These are phyloP conservation scores for Cephus pulcher DNA, from an alignment of 2,888 invertebrate genomes.

Conservation along the genomic window DNA sequence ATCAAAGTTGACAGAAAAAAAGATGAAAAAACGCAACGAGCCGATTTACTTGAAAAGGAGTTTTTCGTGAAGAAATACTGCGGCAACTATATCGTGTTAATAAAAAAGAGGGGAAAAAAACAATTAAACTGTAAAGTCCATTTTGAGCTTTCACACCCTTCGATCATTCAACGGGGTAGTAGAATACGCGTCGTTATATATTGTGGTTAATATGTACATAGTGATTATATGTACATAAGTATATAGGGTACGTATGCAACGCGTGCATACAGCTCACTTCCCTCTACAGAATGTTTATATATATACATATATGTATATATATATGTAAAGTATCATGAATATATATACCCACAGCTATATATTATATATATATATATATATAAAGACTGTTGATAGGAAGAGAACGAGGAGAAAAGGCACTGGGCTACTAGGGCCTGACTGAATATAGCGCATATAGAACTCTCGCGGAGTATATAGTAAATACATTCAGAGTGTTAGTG, in stretches of 20 bases:
- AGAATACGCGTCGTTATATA: not conserved
- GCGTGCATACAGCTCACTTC: not conserved
- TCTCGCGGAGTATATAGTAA: slow-evolving; percentile 11
- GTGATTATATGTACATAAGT: not conserved
- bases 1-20: not conserved
- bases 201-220: not conserved
- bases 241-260: not conserved
- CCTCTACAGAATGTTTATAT: not conserved
- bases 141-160: not conserved
- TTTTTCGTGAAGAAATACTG: not conserved
- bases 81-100: not conserved
- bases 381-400: slow-evolving; percentile 16
- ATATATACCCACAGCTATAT: not conserved
- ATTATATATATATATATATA: not conserved
- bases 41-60: not conserved
- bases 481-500: slow-evolving; percentile 7
- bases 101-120: not conserved
- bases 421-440: slow-evolving; percentile 58
- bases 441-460: slow-evolving; percentile 48
- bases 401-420: slow-evolving; percentile 41
- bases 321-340: not conserved
- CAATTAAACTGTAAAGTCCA: not conserved
- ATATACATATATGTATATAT: not conserved
- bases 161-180: not conserved
- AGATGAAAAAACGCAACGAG: not conserved